Conservation (phyloP, 2,888 invertebrate genomes). For the Gastrophysa polygoni region DNA sequence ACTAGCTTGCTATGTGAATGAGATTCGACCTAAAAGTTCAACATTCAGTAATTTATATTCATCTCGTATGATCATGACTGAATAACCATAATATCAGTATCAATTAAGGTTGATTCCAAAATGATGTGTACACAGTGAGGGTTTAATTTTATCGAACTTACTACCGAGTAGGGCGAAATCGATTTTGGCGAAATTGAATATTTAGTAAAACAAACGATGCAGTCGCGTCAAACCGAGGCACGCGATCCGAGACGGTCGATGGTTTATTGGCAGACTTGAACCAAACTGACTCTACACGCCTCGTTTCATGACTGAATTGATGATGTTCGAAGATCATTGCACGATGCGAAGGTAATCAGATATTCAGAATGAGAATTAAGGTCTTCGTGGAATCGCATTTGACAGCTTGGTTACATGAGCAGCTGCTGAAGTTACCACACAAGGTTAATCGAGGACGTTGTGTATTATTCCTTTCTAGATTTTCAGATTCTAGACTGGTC, state of each 20-base stretch:
- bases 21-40: too few species aligned
- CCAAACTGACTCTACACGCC: slow-evolving; percentile 8
- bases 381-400: background rate
- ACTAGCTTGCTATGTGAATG: too few species aligned
- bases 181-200: slow-evolving; percentile 8
- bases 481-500: too few species aligned
- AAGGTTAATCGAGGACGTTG: too few species aligned
- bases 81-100: too few species aligned
- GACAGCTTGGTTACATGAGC: background rate
- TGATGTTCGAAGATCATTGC: background rate
- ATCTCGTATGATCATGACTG: too few species aligned
- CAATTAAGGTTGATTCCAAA: too few species aligned
- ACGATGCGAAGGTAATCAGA: background rate
- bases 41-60: too few species aligned
- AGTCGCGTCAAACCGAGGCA: background rate
- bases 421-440: background rate
- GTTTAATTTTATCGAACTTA: background rate
- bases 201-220: slow-evolving; percentile 8
- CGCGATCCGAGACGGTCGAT: slow-evolving; percentile 5
- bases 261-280: slow-evolving; percentile 8
- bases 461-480: too few species aligned
- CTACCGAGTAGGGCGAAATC: background rate
- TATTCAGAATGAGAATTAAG: background rate
- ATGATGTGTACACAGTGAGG: too few species aligned
- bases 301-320: slow-evolving; percentile 14